These are phyloP conservation scores for Spongilla lacustris DNA, from an alignment of 37 sponge, comb jelly and placozoan species.

Conservation along the genomic window DNA sequence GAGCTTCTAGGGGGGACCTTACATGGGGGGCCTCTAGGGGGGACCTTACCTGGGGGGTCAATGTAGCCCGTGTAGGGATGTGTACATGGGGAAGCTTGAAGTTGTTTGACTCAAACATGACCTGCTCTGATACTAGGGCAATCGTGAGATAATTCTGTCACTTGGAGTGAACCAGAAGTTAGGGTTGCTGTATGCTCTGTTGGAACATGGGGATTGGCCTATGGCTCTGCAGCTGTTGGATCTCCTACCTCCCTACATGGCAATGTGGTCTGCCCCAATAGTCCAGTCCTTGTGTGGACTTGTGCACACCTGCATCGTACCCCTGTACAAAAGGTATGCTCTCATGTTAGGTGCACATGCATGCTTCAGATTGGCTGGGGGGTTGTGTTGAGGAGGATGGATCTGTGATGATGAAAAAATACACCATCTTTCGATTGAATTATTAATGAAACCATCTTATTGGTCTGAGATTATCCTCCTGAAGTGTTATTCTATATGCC, in stretches of 20 bases:
- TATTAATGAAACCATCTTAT: conserved; percentile 6
- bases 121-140: not conserved
- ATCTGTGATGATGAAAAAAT: conserved; percentile 20
- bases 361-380: not conserved
- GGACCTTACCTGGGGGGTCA: too few species aligned
- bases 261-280: conserved; percentile 46
- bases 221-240: conserved; percentile 51
- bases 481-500: not conserved
- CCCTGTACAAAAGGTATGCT: conserved; percentile 76
- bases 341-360: not conserved
- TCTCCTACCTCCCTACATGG: conserved; percentile 70
- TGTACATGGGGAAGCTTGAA: too few species aligned
- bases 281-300: conserved; percentile 50
- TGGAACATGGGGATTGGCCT: conserved; percentile 75
- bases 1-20: too few species aligned
- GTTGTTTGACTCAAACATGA: too few species aligned
- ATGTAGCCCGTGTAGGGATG: too few species aligned
- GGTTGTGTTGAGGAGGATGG: not conserved
- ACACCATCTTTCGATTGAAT: conserved; percentile 40
- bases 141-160: conserved; percentile 21
- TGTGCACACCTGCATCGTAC: conserved; percentile 70
- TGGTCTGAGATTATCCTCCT: not conserved
- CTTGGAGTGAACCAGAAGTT: conserved; percentile 85
- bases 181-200: conserved; percentile 74
- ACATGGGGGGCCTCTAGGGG: too few species aligned